Conservation (phyloP, 2,113 vertebrate species). For the Phodopus roborovskii region DNA sequence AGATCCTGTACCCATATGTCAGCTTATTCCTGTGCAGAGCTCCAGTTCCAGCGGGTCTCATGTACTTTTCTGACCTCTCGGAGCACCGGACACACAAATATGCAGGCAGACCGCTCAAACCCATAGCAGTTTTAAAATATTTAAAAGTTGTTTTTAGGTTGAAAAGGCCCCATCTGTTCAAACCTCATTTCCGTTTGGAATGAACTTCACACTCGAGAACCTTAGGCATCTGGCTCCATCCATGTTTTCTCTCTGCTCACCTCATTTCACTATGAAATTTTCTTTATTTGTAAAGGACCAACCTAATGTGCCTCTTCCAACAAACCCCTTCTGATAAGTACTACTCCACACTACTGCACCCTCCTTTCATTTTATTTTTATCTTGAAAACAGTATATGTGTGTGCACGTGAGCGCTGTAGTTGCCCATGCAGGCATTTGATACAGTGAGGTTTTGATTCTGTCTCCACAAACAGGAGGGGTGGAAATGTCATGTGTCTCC, state of each 20-base stretch:
- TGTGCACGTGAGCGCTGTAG: neutral
- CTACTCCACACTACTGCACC: neutral
- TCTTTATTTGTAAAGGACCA: slow-evolving; percentile 44
- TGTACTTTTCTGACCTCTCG: neutral
- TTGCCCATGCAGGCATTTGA: neutral
- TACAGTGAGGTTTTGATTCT: neutral
- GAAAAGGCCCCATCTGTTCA: neutral
- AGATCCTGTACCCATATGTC: neutral
- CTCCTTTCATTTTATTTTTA: neutral
- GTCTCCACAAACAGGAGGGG: neutral
- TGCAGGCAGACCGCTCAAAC: neutral
- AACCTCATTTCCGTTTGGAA: neutral
- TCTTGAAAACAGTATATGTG: neutral
- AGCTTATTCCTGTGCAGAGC: neutral
- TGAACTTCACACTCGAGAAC: neutral
- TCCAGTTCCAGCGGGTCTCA: neutral
- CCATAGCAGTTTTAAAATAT: neutral
- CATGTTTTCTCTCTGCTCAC: neutral
- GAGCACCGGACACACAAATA: neutral
- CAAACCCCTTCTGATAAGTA: neutral
- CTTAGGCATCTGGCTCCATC: neutral
- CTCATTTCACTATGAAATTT: neutral
- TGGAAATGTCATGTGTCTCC: neutral
- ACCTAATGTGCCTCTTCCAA: neutral
- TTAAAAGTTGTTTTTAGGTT: neutral